A percentile compares a stretch with the other conserved stretches of the same genome.
These are phyloP conservation scores for Meteorus sp. DNA, from an alignment of 1,140 invertebrate species.

Conservation along the genomic window DNA sequence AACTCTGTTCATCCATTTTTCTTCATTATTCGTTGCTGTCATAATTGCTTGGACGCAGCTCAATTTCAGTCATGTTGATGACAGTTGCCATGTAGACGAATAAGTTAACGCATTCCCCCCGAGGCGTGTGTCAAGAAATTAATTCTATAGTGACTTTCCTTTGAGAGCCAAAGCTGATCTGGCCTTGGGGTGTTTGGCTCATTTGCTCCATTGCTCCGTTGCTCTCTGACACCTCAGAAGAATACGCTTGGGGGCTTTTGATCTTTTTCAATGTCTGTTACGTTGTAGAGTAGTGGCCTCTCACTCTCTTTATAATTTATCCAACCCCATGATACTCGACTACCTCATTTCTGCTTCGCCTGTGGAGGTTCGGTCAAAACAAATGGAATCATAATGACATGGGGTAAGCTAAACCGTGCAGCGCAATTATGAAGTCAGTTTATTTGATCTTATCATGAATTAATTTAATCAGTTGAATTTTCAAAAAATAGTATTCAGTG, in stretches of 20 bases:
- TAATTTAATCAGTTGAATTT: too few species aligned
- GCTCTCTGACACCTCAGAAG: constrained; percentile 9
- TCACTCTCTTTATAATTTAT: too few species aligned
- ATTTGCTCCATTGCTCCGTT: constrained; percentile 33
- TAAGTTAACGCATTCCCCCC: constrained; percentile 39
- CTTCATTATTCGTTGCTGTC: too few species aligned
- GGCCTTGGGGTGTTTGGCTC: constrained; percentile 42
- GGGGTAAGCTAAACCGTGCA: too few species aligned
- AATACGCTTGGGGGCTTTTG: constrained; percentile 16
- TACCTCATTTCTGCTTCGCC: not conserved
- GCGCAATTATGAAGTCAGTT: too few species aligned
- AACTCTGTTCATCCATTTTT: too few species aligned
- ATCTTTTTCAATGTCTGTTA: constrained; percentile 15
- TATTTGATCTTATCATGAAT: too few species aligned
- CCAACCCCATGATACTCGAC: too few species aligned
- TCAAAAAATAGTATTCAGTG: too few species aligned
- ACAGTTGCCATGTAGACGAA: not conserved
- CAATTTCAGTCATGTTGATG: too few species aligned
- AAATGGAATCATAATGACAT: too few species aligned
- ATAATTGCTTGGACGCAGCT: not conserved
- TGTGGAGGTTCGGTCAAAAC: not conserved
- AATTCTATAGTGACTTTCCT: constrained; percentile 15
- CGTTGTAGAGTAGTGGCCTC: not conserved
- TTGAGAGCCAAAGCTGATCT: constrained; percentile 24
- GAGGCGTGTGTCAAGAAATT: constrained; percentile 44